Conservation (phyloP, 1,140 invertebrate species). For the Chymomyza costata region DNA sequence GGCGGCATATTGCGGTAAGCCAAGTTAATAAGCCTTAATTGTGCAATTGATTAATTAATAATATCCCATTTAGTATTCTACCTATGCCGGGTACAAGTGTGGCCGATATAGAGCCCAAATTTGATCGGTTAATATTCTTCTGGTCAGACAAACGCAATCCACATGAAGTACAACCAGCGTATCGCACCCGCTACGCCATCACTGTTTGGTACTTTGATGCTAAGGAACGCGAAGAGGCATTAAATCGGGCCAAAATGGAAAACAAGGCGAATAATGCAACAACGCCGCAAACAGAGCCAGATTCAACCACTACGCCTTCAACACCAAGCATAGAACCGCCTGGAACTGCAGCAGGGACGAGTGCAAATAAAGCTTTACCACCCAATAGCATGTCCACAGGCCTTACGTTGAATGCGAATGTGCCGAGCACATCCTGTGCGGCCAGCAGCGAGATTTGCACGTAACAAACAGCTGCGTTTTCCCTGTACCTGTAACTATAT, state of each 20-base stretch:
- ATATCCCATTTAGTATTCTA: slow-evolving; percentile 84
- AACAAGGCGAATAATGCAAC: slow-evolving; percentile 50
- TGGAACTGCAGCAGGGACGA: slow-evolving; percentile 8
- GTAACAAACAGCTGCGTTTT: too few relatives aligned
- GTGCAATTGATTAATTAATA: not conserved
- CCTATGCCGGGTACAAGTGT: slow-evolving; percentile 88
- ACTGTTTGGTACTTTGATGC: slow-evolving; percentile 97
- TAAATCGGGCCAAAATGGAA: slow-evolving; percentile 69
- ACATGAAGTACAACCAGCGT: slow-evolving; percentile 96
- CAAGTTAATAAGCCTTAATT: not conserved
- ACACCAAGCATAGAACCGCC: slow-evolving; percentile 17
- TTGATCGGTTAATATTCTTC: slow-evolving; percentile 96
- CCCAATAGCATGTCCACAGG: slow-evolving; percentile 59
- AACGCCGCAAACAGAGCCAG: slow-evolving; percentile 40
- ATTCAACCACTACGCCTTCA: slow-evolving; percentile 44
- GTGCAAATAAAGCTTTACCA: slow-evolving; percentile 16
- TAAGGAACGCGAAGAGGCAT: slow-evolving; percentile 86
- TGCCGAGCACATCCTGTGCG: slow-evolving; percentile 47
- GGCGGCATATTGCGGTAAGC: slow-evolving; percentile 79
- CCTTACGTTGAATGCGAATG: slow-evolving; percentile 52
- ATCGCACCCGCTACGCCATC: slow-evolving; percentile 91
- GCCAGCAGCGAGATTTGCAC: slow-evolving; percentile 63
- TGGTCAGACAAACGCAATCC: slow-evolving; percentile 98
- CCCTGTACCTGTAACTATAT: slow-evolving; percentile 13
- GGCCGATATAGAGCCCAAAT: slow-evolving; percentile 93